Evolutionary conservation across 1,140 invertebrate genomes (phyloP).

Genomic region (Colletes latitarsis): DNA sequence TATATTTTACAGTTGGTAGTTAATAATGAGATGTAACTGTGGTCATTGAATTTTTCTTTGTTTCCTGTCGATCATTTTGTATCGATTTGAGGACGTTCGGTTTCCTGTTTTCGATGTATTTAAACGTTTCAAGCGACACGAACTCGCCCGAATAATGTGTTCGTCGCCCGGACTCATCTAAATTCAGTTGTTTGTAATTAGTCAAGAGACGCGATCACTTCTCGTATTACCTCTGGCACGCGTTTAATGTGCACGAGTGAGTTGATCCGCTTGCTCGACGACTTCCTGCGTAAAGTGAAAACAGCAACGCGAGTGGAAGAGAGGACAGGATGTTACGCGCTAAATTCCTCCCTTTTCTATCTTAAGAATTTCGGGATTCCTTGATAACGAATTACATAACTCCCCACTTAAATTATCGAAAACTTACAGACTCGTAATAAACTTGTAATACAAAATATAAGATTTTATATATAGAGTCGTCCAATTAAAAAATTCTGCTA

Average conservation of each 20-base stretch:
- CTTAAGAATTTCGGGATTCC: slow-evolving; percentile 47
- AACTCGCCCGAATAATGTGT: slow-evolving; percentile 10
- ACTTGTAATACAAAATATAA: no score
- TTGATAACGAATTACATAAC: slow-evolving; percentile 47
- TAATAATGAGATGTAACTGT: no score
- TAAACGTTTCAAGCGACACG: background rate
- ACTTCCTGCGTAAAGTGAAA: slow-evolving; percentile 52
- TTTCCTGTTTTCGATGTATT: background rate
- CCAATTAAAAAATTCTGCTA: no score
- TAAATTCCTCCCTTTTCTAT: slow-evolving; percentile 54
- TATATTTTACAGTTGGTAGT: no score
- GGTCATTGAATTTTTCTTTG: no score
- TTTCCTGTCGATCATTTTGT: background rate
- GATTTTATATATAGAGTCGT: no score
- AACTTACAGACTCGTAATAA: no score
- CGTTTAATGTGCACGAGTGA: slow-evolving; percentile 17
- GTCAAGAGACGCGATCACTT: slow-evolving; percentile 34
- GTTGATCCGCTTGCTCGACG: slow-evolving; percentile 1
- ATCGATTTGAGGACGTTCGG: no score
- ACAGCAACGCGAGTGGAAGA: slow-evolving; percentile 13
- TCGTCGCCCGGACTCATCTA: slow-evolving; percentile 9
- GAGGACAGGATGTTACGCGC: slow-evolving; percentile 26
- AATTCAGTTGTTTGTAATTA: slow-evolving; percentile 53
- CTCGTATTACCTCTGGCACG: slow-evolving; percentile 43
- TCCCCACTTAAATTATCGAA: background rate